A percentile compares a stretch with the other conserved stretches of the same genome.
phyloP scores from a whole-genome alignment of 2,797 vertebrate species.

The Rhyacichthys aspro region DNA sequence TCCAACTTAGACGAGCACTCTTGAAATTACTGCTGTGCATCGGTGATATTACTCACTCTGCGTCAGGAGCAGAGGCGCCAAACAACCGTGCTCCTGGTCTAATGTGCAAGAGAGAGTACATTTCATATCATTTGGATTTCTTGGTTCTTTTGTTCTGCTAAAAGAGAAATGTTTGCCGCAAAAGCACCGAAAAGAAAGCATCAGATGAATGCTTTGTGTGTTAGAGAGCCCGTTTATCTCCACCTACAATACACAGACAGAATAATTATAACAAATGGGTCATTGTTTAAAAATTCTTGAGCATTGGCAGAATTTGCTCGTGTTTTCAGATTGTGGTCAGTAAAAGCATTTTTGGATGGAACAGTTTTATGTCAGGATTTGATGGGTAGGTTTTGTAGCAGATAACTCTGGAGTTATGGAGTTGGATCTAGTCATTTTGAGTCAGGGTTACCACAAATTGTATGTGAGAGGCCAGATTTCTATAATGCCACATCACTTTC shows the following conservation, averaged over 20 bases:
- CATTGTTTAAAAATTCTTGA: too few species aligned
- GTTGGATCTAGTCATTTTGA: constrained; percentile 7
- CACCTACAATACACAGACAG: too few species aligned
- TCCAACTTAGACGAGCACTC: constrained; percentile 51
- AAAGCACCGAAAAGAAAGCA: too few species aligned
- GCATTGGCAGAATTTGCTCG: constrained; percentile 30
- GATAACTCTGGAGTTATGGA: constrained; percentile 4
- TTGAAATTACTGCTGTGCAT: constrained; percentile 52
- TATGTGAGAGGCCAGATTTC: too few species aligned
- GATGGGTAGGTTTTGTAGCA: constrained; percentile 26
- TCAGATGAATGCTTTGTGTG: too few species aligned
- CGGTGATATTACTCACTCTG: constrained; percentile 58
- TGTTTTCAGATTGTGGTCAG: constrained; percentile 36
- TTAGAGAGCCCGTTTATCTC: too few species aligned
- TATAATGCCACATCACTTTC: too few species aligned
- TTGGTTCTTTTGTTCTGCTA: too few species aligned
- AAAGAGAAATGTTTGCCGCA: too few species aligned
- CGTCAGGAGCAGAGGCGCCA: constrained; percentile 54
- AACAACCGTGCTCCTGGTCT: constrained; percentile 29
- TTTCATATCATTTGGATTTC: too few species aligned
- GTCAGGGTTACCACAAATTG: too few species aligned
- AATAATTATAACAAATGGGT: constrained; percentile 2
- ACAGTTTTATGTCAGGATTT: constrained; percentile 33
- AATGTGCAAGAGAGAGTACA: constrained; percentile 17
- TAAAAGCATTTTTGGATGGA: constrained; percentile 20